These are phyloP conservation scores for Leptopilina myrica DNA, from an alignment of 2,888 invertebrate species.

Conservation along the genomic window DNA sequence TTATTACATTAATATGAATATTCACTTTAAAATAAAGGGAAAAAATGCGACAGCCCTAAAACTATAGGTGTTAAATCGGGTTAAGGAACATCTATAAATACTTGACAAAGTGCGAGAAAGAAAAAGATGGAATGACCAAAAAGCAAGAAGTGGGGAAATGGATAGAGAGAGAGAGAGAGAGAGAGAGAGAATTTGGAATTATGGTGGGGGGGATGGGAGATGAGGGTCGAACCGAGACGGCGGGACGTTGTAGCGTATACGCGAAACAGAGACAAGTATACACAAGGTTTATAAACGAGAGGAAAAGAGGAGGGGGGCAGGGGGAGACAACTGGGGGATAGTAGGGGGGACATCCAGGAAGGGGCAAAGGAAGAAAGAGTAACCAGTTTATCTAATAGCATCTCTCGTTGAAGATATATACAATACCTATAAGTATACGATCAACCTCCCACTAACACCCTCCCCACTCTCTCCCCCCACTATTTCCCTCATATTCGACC, in stretches of 20 bases:
- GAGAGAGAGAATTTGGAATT: slow-evolving; percentile 46
- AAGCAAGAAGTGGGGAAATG: background rate
- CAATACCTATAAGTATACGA: slow-evolving; percentile 69
- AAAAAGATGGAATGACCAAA: slow-evolving; percentile 41
- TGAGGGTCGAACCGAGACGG: slow-evolving; percentile 3
- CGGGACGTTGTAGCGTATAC: slow-evolving; percentile 27
- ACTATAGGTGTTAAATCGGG: slow-evolving; percentile 73
- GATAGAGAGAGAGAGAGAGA: slow-evolving; percentile 37
- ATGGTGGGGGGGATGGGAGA: slow-evolving; percentile 41
- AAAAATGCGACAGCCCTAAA: slow-evolving; percentile 23
- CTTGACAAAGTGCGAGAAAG: slow-evolving; percentile 62
- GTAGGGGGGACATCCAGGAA: too few species aligned
- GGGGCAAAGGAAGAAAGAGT: slow-evolving; percentile 44
- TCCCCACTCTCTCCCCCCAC: background rate
- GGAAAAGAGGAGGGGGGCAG: slow-evolving; percentile 28
- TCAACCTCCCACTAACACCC: slow-evolving; percentile 55
- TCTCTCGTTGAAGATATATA: slow-evolving; percentile 70
- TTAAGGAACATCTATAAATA: slow-evolving; percentile 76
- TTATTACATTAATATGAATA: slow-evolving; percentile 9
- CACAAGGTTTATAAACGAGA: slow-evolving; percentile 44
- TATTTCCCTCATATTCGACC: background rate
- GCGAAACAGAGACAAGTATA: slow-evolving; percentile 24
- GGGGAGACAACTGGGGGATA: too few species aligned
- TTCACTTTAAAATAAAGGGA: slow-evolving; percentile 25
- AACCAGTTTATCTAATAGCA: slow-evolving; percentile 69